Evolutionary conservation across 2,113 vertebrate species (phyloP), one percentile per base, ranked within the genome.

Genomic region (Hystrix brachyura): DNA sequence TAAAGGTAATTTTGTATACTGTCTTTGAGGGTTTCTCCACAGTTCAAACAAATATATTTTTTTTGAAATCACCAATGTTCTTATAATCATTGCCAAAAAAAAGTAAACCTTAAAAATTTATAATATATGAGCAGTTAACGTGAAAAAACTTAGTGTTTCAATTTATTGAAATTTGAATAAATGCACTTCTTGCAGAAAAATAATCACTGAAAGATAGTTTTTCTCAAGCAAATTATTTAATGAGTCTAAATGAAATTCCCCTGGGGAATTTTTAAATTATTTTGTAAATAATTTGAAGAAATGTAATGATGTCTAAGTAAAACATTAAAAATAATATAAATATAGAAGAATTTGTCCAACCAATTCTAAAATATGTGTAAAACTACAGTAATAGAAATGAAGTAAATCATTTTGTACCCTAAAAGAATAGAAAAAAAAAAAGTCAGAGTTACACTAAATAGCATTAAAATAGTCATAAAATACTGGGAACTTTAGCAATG

Each of bases 31-130:
- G 27, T 78, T 93, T 57, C 23, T 10, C 9, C 27, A 53, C 10
- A 60, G 6, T 79, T 97, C 25, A 96, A 87, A n/a, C 51, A 93
- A 85, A 0, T 38, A 38, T 60, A 57, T 91, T 94, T 96, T 90
- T 53, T 64, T 95, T 95, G 5, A 87, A 93, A 74, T 91, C 67
- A 74, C 3, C 43, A n/a, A 21, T 85, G 19, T 78, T 34, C 2
- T 65, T 93, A 29, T 48, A 90, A 34, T 93, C 74, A 55, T 79
- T 87, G 17, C 15, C 19, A n/a, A n/a, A 69, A 93, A 86, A 65
- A 67, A 46, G 18, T 71, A 90, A 76, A 87, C 3, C 51, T 96
- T 94, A 78, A 71, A 95, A 97, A 76, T 34, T 64, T 67, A 74
- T 46, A 81, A 91, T 59, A 57, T 92, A 0, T 81, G 7, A 81